Evolutionary conservation across 2,797 vertebrate genomes (phyloP), one percentile per base, ranked within the genome.

Genomic region (Argya squamiceps): DNA sequence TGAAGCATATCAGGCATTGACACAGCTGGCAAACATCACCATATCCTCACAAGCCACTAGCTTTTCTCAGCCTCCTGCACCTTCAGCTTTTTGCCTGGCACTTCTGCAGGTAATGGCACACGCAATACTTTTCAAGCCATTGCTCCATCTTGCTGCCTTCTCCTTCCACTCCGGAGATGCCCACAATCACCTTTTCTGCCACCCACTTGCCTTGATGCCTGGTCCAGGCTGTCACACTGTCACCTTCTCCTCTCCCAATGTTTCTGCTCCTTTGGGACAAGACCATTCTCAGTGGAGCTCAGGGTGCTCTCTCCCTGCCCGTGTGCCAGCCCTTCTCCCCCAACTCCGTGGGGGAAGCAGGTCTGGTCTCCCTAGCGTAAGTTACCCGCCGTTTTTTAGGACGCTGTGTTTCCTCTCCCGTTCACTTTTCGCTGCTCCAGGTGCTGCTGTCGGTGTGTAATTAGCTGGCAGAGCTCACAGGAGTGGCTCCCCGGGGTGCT

Each of bases 271-370:
- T 62, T 22, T 23, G 60, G 34, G 23, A 1, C 23, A 52, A 8
- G 49, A 34, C 41, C 24, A 30, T 43, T 79, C 37, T 43, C 1
- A 0, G 5, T 17, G 32, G 60, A 77, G 58, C 53, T 84, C 50
- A 22, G 15, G 15, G 17, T 41, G 13, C 15, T 73, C 14, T 30
- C 12, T 67, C 27, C 36, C 55, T 10, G 6, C 43, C 37, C 3
- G 0, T 0, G 3, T 1, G 0, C 69, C 50, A 2, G 3, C 22
- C 9, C 7, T 79, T 75, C 22, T 70, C 17, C 43, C 9, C 9
- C 27, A 85, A 4, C 39, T 43, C 76, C 0, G 0, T 7, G 52
- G n/a, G 52, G n/a, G 44, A 39, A 32, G 49, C 60, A 21, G 5
- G 3, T 70, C 32, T 56, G 49, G 4, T n/a, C 12, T 74, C 52